Evolutionary conservation across 2,113 vertebrate species (phyloP), one percentile per base, ranked within the genome.

Genomic region (Ctenodactylus gundi): DNA sequence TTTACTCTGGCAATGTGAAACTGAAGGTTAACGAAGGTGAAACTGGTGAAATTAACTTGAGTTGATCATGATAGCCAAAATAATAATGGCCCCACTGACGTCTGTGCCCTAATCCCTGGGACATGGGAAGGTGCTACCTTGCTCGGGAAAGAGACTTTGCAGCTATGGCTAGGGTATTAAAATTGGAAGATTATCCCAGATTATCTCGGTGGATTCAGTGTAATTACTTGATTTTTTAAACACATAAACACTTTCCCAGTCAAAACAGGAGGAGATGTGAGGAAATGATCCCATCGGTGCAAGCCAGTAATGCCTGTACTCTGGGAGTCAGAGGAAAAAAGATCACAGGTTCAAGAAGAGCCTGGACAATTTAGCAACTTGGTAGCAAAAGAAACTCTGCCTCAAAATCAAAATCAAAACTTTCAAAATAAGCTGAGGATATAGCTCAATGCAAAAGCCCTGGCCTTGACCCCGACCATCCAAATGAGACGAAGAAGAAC

Each of bases 1-100:
- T 94, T 67, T 36, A 11, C 46, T 85, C 53, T 92, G 44, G 27
- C 4, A 55, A 55, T 68, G 92, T 88, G 64, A 84, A 86, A 90
- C 25, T 60, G 1, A 49, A 65, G 3, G 17, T 49, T 36, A 91
- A 11, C 29, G 76, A 85, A 90, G 84, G 21, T 34, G 81, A 82
- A 67, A 1, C 15, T n/a, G 34, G 20, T 62, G 12, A 75, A 27
- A 90, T 89, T 83, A 58, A 49, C 36, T 46, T 49, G 18, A 31
- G 2, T 23, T 34, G 23, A 4, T 1, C 34, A 1, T 81, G 18
- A 39, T 17, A 60, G 7, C 4, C 49, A 65, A 49, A 91, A 72
- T 8, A 75, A n/a, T 15, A 8, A n/a, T n/a, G 1, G 4, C 14
- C 18, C 23, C 7, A 57, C 25, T 57, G 41, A 51, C 39, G 29